Base-by-base conservation (phyloP, 2,888 invertebrate species). In the Monochamus alternatus region DNA sequence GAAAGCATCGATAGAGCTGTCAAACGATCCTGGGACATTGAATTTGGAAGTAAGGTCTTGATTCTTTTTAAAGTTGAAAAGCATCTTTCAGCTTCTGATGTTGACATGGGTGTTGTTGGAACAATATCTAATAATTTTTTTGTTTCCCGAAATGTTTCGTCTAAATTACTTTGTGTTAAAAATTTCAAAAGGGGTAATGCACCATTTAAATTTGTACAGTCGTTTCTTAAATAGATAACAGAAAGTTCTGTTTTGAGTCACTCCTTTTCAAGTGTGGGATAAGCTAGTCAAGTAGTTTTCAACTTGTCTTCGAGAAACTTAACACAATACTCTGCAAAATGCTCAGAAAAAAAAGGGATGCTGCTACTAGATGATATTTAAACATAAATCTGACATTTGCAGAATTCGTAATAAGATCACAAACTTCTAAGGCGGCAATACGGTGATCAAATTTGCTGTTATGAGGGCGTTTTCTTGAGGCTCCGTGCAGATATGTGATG, bases 221-320 rank as follows among this genome's bases (percentile, higher is more conserved):
- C 84, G 60, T 71, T 64, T 79, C 81, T 81, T 31, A 73, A 73
- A 74, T 81, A 84, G 47, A 85, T 70, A 60, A 84, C 80, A 1
- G 65, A 73, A 31, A 84, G 76, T 78, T 84, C 84, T 63, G 78
- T 81, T 79, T 73, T 74, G 47, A 85, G 70, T 75, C 82, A 80
- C n/a, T 77, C 74, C 74, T 80, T 81, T 77, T 83, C 76, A 43
- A 84, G 75, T 14, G 59, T 75, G 8, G 81, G 80, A 76, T 83
- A 82, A 60, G 64, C 52, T 22, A 68, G 59, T 12, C 63, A 74
- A 52, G 76, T 67, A 7, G 71, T 67, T 69, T 66, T 70, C 3
- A 81, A 73, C 67, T 77, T 72, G 52, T 79, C 70, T 10, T 74
- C 74, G 10, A 83, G 79, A 76, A 84, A 83, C 14, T 75, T 63